A percentile compares a stretch with the other conserved stretches of the same genome.
Evolutionary conservation across 2,888 invertebrate genomes (phyloP).

Genomic region (Lithophane leautieri): DNA sequence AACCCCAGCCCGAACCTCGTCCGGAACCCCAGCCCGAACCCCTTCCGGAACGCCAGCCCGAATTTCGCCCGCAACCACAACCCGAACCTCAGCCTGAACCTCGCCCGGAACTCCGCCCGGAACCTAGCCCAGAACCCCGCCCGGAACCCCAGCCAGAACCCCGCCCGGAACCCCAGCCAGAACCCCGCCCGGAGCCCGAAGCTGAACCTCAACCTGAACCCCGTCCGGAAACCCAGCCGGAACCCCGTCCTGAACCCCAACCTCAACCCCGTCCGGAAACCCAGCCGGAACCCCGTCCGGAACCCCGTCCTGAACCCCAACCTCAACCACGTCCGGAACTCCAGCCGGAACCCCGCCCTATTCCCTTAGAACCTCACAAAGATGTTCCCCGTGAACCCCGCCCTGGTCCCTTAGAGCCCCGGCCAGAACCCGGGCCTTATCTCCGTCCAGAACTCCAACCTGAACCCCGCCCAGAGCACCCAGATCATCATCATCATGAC

Average conservation of each 20-base stretch:
- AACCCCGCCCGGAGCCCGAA: neutral
- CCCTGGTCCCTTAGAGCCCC: neutral
- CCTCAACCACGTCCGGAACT: neutral
- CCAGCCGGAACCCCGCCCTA: neutral
- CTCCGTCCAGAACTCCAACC: neutral
- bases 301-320: too few relatives aligned
- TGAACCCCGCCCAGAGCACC: neutral
- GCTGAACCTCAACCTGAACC: neutral
- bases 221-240: neutral
- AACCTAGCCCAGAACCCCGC: fast-evolving
- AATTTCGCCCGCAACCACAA: neutral
- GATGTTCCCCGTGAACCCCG: neutral
- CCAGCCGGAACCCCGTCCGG: fast-evolving
- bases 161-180: neutral
- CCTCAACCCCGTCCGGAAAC: neutral
- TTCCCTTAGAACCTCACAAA: neutral
- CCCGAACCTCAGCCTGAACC: fast-evolving
- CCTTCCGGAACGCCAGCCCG: neutral
- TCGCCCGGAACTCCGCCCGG: too few relatives aligned
- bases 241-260: neutral
- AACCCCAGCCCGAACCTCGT: neutral
- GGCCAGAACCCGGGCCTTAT: too few relatives aligned
- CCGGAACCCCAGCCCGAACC: neutral
- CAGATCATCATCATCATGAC: slow-evolving; percentile 40
- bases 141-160: neutral